These are phyloP conservation scores for Cheilosia urbana DNA, from an alignment of 2,888 invertebrate species.

Conservation along the genomic window DNA sequence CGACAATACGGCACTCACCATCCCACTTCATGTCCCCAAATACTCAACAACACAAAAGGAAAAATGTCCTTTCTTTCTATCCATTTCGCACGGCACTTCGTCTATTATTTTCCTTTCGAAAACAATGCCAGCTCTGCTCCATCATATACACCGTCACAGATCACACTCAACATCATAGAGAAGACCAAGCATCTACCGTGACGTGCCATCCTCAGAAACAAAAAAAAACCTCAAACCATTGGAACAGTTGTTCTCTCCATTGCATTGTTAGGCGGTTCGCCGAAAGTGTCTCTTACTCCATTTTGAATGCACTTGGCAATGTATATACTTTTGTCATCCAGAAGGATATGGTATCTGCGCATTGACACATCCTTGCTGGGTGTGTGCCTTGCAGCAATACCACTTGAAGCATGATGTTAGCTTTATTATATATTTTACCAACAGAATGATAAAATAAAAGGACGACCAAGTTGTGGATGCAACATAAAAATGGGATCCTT, in stretches of 20 bases:
- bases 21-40: slow-evolving; percentile 20
- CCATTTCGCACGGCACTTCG: neutral
- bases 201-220: neutral
- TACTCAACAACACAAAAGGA: neutral
- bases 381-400: slow-evolving; percentile 68
- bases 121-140: neutral
- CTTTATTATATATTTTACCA: slow-evolving; percentile 73
- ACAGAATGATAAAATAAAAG: slow-evolving; percentile 42
- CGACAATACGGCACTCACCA: slow-evolving; percentile 10
- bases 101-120: slow-evolving; percentile 27
- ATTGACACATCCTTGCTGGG: slow-evolving; percentile 64
- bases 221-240: slow-evolving; percentile 21
- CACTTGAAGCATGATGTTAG: slow-evolving; percentile 74
- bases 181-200: neutral
- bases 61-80: neutral
- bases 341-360: slow-evolving; percentile 30
- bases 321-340: slow-evolving; percentile 63
- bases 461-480: slow-evolving; percentile 18
- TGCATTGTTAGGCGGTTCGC: slow-evolving; percentile 74
- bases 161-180: slow-evolving; percentile 16
- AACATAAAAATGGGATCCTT: slow-evolving; percentile 19
- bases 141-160: slow-evolving; percentile 23
- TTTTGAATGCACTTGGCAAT: slow-evolving; percentile 72
- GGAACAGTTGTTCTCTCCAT: slow-evolving; percentile 60
- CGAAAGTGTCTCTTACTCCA: slow-evolving; percentile 70